Evolutionary conservation across 1,140 invertebrate species (phyloP).

Genomic region (Hypothenemus hampei): DNA sequence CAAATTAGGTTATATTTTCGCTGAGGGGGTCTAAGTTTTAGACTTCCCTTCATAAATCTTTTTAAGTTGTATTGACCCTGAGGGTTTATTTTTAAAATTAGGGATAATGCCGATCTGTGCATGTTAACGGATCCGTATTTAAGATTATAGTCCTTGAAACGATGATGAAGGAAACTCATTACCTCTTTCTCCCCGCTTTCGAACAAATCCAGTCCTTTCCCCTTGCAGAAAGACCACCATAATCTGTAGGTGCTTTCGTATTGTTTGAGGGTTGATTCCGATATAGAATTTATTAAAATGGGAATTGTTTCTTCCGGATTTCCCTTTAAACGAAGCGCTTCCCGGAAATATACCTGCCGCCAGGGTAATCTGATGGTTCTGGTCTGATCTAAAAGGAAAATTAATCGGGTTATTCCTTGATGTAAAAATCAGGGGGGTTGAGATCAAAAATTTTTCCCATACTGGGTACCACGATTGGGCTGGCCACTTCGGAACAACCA

Average conservation of each 20-base stretch:
- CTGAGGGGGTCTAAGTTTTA: not conserved
- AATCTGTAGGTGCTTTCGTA: slow-evolving; percentile 26
- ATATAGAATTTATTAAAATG: slow-evolving; percentile 29
- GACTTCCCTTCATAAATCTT: no score
- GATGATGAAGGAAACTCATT: not conserved
- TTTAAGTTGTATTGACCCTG: no score
- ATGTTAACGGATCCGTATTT: not conserved
- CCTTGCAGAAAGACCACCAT: slow-evolving; percentile 20
- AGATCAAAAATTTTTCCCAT: slow-evolving; percentile 24
- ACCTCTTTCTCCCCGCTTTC: not conserved
- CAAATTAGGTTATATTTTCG: not conserved
- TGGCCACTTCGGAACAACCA: slow-evolving; percentile 40
- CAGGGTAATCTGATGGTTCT: slow-evolving; percentile 35
- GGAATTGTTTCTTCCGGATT: slow-evolving; percentile 25
- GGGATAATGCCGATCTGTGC: not conserved
- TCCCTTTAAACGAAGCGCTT: slow-evolving; percentile 25
- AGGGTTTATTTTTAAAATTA: not conserved
- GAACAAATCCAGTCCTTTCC: not conserved
- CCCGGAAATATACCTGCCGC: slow-evolving; percentile 32
- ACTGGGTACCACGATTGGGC: slow-evolving; percentile 38
- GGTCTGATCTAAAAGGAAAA: slow-evolving; percentile 19
- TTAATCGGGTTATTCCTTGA: no score
- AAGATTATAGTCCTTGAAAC: not conserved
- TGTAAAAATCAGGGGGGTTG: no score
- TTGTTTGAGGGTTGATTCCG: slow-evolving; percentile 35